phyloP scores from a whole-genome alignment of 2,797 vertebrate genomes.

The Odontamblyopus lacepedii region DNA sequence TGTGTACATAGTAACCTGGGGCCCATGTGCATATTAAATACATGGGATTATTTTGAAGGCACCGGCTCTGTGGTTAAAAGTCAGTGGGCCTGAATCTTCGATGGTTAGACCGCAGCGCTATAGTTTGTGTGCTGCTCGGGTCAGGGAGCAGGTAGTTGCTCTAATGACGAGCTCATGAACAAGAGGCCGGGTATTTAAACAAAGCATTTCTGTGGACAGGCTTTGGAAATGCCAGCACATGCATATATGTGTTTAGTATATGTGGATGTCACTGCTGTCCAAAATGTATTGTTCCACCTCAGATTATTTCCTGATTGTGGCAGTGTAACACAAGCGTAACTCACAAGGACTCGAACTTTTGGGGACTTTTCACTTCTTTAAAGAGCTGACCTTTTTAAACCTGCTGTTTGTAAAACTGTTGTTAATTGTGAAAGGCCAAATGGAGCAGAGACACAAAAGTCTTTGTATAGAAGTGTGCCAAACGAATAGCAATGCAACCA shows the following conservation, averaged over 20 bases:
- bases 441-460: slow-evolving; percentile 50
- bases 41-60: no score
- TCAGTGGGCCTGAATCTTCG: neutral
- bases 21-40: no score
- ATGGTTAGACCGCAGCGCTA: neutral
- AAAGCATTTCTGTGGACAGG: neutral
- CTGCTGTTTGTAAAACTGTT: slow-evolving; percentile 82
- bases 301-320: slow-evolving; percentile 81
- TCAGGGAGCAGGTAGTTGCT: neutral
- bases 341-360: slow-evolving; percentile 88
- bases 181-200: neutral
- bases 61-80: no score
- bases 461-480: neutral
- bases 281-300: slow-evolving; percentile 84
- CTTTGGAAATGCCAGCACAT: slow-evolving; percentile 75
- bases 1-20: no score
- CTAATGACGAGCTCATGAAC: neutral
- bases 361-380: neutral
- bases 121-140: neutral
- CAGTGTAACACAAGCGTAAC: slow-evolving; percentile 78
- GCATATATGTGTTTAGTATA: slow-evolving; percentile 11
- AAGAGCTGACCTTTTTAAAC: neutral
- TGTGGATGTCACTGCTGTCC: slow-evolving; percentile 33
- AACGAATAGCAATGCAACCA: neutral
- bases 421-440: slow-evolving; percentile 43